phyloP scores from a whole-genome alignment of 2,888 invertebrate genomes.

The Opisthograptis luteolata region DNA sequence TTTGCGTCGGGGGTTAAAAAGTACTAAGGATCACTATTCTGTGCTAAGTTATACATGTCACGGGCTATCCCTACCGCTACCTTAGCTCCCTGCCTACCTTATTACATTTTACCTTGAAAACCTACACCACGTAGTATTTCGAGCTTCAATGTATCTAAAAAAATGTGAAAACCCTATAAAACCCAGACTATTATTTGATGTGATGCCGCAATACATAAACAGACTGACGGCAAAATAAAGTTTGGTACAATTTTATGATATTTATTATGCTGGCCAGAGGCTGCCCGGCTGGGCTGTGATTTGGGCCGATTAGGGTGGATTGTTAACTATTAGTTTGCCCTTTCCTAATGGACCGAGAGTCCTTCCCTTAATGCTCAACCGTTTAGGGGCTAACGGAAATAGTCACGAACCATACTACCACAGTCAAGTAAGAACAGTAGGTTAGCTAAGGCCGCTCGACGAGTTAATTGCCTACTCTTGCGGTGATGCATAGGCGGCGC shows the following conservation, averaged over 20 bases:
- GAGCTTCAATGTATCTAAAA: no score
- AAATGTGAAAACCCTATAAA: no score
- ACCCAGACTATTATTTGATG: background rate
- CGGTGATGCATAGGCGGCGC: no score
- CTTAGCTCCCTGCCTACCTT: no score
- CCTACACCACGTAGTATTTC: no score
- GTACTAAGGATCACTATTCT: no score
- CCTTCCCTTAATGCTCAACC: conserved; percentile 36
- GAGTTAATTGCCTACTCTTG: no score
- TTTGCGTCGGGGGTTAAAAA: no score
- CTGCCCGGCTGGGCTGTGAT: conserved; percentile 42
- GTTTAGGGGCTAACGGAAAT: conserved; percentile 32
- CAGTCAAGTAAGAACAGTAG: conserved; percentile 9
- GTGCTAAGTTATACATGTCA: no score
- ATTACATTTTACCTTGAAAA: no score
- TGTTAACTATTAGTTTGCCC: conserved; percentile 44
- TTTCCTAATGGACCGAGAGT: conserved; percentile 46
- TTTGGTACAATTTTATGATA: conserved; percentile 5
- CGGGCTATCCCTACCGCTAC: no score
- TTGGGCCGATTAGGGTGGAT: conserved; percentile 44
- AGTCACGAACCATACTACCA: conserved; percentile 16
- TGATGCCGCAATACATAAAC: background rate
- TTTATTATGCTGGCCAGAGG: conserved; percentile 24
- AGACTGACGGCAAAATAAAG: background rate
- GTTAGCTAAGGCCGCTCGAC: background rate